phyloP scores from a whole-genome alignment of 1,140 invertebrate species.

The Drosophila hydei region DNA sequence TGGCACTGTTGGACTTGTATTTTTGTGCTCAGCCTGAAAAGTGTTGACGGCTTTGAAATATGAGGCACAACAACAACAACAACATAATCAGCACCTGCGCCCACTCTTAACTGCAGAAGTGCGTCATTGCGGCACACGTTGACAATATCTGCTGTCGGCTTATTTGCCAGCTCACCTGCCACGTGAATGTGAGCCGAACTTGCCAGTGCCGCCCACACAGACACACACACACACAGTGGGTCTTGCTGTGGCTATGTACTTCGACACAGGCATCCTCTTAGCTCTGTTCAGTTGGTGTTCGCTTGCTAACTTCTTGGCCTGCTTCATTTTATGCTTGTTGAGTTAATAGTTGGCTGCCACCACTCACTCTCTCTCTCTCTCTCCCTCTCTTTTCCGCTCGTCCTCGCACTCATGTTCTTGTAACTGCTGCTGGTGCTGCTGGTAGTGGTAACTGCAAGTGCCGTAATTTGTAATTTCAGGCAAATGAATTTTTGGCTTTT shows the following conservation, averaged over 20 bases:
- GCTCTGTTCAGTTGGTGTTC: slow-evolving; percentile 21
- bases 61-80: slow-evolving; percentile 52
- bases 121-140: slow-evolving; percentile 55
- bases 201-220: slow-evolving; percentile 23
- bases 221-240: background rate
- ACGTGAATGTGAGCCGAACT: slow-evolving; percentile 47
- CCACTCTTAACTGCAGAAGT: slow-evolving; percentile 19
- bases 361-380: slow-evolving; percentile 37
- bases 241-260: slow-evolving; percentile 17
- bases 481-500: slow-evolving; percentile 80
- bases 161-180: slow-evolving; percentile 65
- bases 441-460: slow-evolving; percentile 62
- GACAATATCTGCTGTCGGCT: slow-evolving; percentile 75
- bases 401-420: slow-evolving; percentile 19
- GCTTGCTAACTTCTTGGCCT: slow-evolving; percentile 41
- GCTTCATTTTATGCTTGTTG: slow-evolving; percentile 82
- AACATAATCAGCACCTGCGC: slow-evolving; percentile 44
- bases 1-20: slow-evolving; percentile 67
- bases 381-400: slow-evolving; percentile 40
- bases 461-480: slow-evolving; percentile 81
- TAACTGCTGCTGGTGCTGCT: slow-evolving; percentile 9
- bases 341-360: slow-evolving; percentile 77
- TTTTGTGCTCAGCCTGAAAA: slow-evolving; percentile 47
- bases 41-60: slow-evolving; percentile 80
- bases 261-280: slow-evolving; percentile 15